These are phyloP conservation scores for Scotopteryx bipunctaria DNA, from an alignment of 2,888 invertebrate genomes.

Conservation along the genomic window DNA sequence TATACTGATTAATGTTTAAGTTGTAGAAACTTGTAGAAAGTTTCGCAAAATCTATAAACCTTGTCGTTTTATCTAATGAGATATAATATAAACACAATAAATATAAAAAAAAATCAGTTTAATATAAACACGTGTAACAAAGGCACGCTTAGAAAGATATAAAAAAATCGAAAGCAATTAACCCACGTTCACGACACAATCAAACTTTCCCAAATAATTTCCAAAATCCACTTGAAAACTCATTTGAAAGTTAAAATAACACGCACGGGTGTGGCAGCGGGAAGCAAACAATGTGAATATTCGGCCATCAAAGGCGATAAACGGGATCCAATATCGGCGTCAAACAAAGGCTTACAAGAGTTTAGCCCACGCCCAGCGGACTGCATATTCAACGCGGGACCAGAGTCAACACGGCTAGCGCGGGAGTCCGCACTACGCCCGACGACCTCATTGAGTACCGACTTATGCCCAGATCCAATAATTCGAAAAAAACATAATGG, in stretches of 20 bases:
- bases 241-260: conserved; percentile 40
- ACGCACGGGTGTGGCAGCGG: conserved; percentile 32
- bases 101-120: neutral
- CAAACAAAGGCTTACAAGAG: conserved; percentile 82
- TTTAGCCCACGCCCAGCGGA: conserved; percentile 72
- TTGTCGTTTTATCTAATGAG: too few relatives aligned
- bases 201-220: conserved; percentile 31
- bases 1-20: too few relatives aligned
- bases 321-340: conserved; percentile 76
- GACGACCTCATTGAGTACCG: too few relatives aligned
- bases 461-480: too few relatives aligned
- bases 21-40: too few relatives aligned
- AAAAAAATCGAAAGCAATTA: conserved; percentile 26
- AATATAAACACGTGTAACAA: conserved; percentile 5
- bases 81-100: neutral
- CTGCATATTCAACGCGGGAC: conserved; percentile 79
- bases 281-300: conserved; percentile 57
- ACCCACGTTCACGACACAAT: conserved; percentile 22
- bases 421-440: conserved; percentile 15
- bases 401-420: conserved; percentile 57
- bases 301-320: conserved; percentile 67
- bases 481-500: too few relatives aligned
- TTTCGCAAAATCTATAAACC: too few relatives aligned
- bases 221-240: conserved; percentile 35
- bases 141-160: neutral